Evolutionary conservation across 2,888 invertebrate genomes (phyloP).

Genomic region (Holacanthella duospinosa): DNA sequence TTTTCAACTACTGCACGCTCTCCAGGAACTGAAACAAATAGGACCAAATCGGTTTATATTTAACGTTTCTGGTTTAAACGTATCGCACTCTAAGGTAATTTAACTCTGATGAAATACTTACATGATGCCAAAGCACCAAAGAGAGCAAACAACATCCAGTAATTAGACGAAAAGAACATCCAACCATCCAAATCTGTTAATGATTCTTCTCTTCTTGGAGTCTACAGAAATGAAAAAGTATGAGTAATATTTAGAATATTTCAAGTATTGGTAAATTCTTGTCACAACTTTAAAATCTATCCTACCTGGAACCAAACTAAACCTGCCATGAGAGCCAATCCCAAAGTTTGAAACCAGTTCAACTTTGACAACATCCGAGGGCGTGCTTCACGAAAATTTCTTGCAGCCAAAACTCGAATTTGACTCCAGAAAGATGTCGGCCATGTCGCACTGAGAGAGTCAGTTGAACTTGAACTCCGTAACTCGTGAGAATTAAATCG

Average conservation of each 20-base stretch:
- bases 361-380: slow-evolving; percentile 64
- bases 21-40: slow-evolving; percentile 57
- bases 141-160: slow-evolving; percentile 70
- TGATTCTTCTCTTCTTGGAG: slow-evolving; percentile 62
- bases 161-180: slow-evolving; percentile 73
- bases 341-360: slow-evolving; percentile 65
- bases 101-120: slow-evolving; percentile 42
- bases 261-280: slow-evolving; percentile 4
- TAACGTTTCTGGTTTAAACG: background rate
- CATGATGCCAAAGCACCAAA: slow-evolving; percentile 69
- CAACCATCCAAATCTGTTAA: slow-evolving; percentile 68
- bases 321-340: slow-evolving; percentile 60
- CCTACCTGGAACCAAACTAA: slow-evolving; percentile 65
- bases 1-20: slow-evolving; percentile 70
- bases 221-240: slow-evolving; percentile 42
- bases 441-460: slow-evolving; percentile 21
- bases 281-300: background rate
- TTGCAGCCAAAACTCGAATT: slow-evolving; percentile 54
- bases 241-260: slow-evolving; percentile 4
- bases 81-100: background rate
- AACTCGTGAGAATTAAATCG: slow-evolving; percentile 34
- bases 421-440: slow-evolving; percentile 35
- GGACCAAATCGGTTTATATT: slow-evolving; percentile 4
- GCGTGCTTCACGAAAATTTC: slow-evolving; percentile 64
- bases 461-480: slow-evolving; percentile 19